Base-by-base conservation (phyloP, 1,140 invertebrate genomes). In the Atta texana region DNA sequence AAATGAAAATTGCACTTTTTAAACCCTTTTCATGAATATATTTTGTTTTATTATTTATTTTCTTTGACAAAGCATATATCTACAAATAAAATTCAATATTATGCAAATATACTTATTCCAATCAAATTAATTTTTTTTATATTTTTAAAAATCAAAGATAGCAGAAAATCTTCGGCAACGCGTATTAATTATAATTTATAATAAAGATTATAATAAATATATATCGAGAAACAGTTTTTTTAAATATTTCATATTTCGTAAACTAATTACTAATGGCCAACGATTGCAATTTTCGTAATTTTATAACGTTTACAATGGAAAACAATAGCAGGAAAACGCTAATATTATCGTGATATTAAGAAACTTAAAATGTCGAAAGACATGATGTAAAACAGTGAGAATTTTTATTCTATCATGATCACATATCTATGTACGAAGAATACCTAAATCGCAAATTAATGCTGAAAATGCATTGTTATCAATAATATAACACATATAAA, bases 291-390 rank as follows among this genome's bases (percentile, higher is more conserved):
- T 72, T 72, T 28, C 49, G 69, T 49, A 72, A 55, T 74, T 51
- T 74, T 74, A 44, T 74, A 55, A 72, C 18, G 28, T 55, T 28
- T 55, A 53, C 51, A 55, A 28, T 74, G 18, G 24, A 74, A 16
- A 74, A 28, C 16, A 53, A 51, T 53, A 24, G 16, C 49, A 28
- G 49, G 49, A 74, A 24, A 34, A 8, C 24, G 64, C 10, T 31
- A 74, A 74, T 74, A 10, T 74, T 74, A 74, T 74, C 44, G 69
- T 2, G 21, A 5, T 31, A 18, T 74, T 53, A 34, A 74, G 49
- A 53, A 55, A 55, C 18, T 31, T 74, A 53, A 74, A 53, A 55
- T 74, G 24, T 74, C 28, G 51, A 55, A 55, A 74, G 51, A 74
- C 28, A 53, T 18, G 24, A 74, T 55, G 44, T 55, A 55, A 74